phyloP scores from a whole-genome alignment of 2,113 vertebrate genomes.

The Setophaga coronata region DNA sequence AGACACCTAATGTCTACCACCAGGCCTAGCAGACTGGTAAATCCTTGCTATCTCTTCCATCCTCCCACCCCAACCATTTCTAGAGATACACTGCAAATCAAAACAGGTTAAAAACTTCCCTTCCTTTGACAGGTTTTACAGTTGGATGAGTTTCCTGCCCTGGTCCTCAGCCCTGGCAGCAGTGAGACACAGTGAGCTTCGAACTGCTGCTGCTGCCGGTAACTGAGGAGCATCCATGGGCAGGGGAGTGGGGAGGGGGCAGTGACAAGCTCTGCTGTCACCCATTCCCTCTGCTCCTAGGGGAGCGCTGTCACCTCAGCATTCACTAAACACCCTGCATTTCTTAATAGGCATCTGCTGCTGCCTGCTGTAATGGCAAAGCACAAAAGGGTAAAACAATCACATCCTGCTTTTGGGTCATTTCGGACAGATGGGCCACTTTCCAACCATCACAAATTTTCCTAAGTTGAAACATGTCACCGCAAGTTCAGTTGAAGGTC shows the following conservation, averaged over 20 bases:
- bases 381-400: background rate
- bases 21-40: background rate
- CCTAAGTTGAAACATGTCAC: constrained; percentile 3
- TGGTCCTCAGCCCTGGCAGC: background rate
- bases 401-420: background rate
- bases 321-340: fast-evolving
- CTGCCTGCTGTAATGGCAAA: background rate
- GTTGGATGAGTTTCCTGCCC: background rate
- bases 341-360: background rate
- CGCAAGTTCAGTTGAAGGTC: background rate
- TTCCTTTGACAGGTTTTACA: background rate
- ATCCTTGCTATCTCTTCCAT: background rate
- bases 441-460: constrained; percentile 38
- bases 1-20: background rate
- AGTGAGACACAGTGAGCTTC: background rate
- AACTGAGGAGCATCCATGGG: background rate
- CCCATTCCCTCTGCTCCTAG: background rate
- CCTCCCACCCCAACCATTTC: background rate
- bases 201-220: background rate
- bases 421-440: constrained; percentile 9
- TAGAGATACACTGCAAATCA: background rate
- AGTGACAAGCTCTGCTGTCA: background rate
- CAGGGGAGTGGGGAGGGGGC: fast-evolving
- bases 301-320: background rate
- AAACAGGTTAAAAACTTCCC: background rate